phyloP scores from a whole-genome alignment of 2,888 invertebrate species.

The Endotricha flammealis region DNA sequence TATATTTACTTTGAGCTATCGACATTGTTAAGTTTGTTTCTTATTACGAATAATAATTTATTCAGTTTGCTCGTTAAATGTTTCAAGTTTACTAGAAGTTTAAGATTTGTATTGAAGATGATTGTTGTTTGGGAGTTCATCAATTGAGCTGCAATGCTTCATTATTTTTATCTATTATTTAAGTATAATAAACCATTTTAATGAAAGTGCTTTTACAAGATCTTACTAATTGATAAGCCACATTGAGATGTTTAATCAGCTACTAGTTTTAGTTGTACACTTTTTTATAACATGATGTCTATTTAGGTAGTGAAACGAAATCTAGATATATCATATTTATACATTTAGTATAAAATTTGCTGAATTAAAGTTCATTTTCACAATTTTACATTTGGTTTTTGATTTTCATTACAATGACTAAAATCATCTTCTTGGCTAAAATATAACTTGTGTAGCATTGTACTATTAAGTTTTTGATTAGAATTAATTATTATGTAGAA shows the following conservation, averaged over 20 bases:
- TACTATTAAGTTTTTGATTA: no score
- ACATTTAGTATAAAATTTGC: slow-evolving; percentile 79
- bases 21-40: slow-evolving; percentile 78
- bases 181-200: slow-evolving; percentile 73
- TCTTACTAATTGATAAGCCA: slow-evolving; percentile 76
- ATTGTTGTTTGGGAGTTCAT: slow-evolving; percentile 71
- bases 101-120: slow-evolving; percentile 74
- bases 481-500: no score
- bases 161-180: slow-evolving; percentile 76
- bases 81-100: slow-evolving; percentile 77
- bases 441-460: no score
- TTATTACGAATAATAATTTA: slow-evolving; percentile 77
- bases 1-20: slow-evolving; percentile 76
- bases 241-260: slow-evolving; percentile 77
- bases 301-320: slow-evolving; percentile 77
- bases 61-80: slow-evolving; percentile 78
- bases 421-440: no score
- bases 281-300: slow-evolving; percentile 78
- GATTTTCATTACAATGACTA: slow-evolving; percentile 20
- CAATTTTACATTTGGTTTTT: slow-evolving; percentile 68
- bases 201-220: slow-evolving; percentile 77
- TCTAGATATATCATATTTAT: slow-evolving; percentile 79
- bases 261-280: slow-evolving; percentile 78
- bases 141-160: slow-evolving; percentile 70
- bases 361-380: slow-evolving; percentile 79